Percentiles rank a stretch among this genome's conserved stretches.
phyloP scores from a whole-genome alignment of 2,797 vertebrate genomes.

The Myripristis jacobus region DNA sequence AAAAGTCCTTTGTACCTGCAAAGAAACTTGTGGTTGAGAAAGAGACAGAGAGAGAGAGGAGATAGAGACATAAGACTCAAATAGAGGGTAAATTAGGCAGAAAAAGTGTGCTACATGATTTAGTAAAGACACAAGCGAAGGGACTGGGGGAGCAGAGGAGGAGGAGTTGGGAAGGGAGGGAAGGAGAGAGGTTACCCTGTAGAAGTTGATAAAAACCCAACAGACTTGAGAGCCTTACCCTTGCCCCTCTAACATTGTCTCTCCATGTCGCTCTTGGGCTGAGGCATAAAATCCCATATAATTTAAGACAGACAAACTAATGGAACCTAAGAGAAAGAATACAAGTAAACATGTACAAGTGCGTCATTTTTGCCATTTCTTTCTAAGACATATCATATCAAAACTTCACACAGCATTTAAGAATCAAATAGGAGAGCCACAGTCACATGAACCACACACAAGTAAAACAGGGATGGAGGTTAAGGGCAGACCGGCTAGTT shows the following conservation, averaged over 20 bases:
- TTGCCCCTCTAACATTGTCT: conserved; percentile 95
- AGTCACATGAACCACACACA: conserved; percentile 79
- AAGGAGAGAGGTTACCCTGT: conserved; percentile 83
- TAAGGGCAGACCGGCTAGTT: conserved; percentile 76
- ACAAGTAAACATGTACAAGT: conserved; percentile 94
- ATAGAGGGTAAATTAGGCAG: conserved; percentile 83
- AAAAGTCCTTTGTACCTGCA: conserved; percentile 92
- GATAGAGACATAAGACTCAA: conserved; percentile 84
- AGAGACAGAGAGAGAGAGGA: conserved; percentile 88
- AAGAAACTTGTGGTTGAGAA: conserved; percentile 96
- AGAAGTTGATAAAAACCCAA: conserved; percentile 89
- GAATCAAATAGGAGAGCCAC: conserved; percentile 79
- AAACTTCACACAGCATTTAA: conserved; percentile 69
- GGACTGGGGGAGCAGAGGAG: conserved; percentile 72
- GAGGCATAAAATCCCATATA: conserved; percentile 94
- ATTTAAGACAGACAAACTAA: conserved; percentile 99
- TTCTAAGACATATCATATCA: conserved; percentile 73
- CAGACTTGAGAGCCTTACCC: conserved; percentile 98
- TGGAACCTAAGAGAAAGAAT: conserved; percentile 99
- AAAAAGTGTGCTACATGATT: conserved; percentile 81
- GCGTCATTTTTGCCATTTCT: conserved; percentile 79
- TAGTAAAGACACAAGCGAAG: conserved; percentile 78
- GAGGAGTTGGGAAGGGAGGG: conserved; percentile 73
- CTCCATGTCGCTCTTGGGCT: conserved; percentile 90
- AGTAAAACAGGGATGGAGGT: conserved; percentile 73